These are phyloP conservation scores for Halcyon senegalensis DNA, from an alignment of 2,113 vertebrate species.

Conservation along the genomic window DNA sequence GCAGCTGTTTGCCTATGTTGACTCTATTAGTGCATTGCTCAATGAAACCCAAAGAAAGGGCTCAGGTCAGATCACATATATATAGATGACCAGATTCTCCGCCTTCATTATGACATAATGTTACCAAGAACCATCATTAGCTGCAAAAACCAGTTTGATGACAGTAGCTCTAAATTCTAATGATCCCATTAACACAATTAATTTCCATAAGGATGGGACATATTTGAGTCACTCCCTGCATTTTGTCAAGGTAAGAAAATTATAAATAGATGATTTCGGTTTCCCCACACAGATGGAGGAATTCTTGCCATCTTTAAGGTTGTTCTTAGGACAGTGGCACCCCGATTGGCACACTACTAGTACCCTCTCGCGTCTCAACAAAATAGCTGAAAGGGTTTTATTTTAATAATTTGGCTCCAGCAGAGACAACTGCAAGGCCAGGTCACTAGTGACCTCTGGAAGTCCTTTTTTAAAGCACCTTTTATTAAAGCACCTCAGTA, in stretches of 20 bases:
- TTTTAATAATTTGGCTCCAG: not conserved
- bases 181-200: conserved; percentile 67
- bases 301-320: not conserved
- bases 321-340: not conserved
- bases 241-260: conserved; percentile 54
- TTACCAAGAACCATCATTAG: conserved; percentile 61
- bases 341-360: not conserved
- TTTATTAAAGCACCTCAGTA: not conserved
- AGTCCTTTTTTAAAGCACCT: not conserved
- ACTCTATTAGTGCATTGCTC: conserved; percentile 60
- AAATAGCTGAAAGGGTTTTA: not conserved
- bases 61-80: conserved; percentile 32
- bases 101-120: conserved; percentile 59
- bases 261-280: conserved; percentile 8
- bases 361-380: not conserved
- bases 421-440: not conserved
- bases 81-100: conserved; percentile 65
- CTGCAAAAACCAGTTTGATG: conserved; percentile 67
- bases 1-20: conserved; percentile 42
- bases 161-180: conserved; percentile 58
- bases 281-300: not conserved
- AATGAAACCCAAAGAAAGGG: conserved; percentile 54
- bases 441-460: not conserved
- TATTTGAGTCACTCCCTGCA: conserved; percentile 61
- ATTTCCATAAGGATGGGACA: conserved; percentile 66